Evolutionary conservation across 1,140 invertebrate genomes (phyloP), one percentile per base, ranked within the genome.

Genomic region (Philotrypesis tridentata): DNA sequence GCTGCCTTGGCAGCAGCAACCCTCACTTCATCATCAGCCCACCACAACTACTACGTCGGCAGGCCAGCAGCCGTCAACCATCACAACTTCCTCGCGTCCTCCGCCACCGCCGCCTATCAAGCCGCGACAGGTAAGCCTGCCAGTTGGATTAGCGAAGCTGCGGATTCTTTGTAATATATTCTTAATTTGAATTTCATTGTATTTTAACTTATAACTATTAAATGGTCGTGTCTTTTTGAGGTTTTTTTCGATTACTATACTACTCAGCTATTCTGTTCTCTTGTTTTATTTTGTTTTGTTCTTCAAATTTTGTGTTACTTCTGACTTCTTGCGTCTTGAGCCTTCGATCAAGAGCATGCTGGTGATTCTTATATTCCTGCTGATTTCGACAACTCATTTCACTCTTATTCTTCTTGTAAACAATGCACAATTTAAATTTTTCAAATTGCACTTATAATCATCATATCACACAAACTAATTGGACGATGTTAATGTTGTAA

Each of bases 31-130:
- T 91, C 90, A 89, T 89, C 92, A 88, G 85, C 87, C 88, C 85
- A 88, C 82, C 83, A 89, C 84, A 90, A 88, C 87, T 93, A 93
- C 87, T 93, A 93, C 87, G 92, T 91, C 89, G 92, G 93, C 87
- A 92, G 92, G 88, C 71, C 80, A 82, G 70, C 79, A 72, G 48
- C 79, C 48, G 91, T 93, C 94, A 27, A 5, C 48, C 55, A 79
- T 71, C 37, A 83, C 77, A 63, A 93, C 92, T 93, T 94, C 93
- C 92, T 94, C 93, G 92, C 94, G 93, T 92, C 92, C 91, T 86
- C 93, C 91, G 89, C 94, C 93, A 92, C 94, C 94, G 92, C 93
- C 92, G 85, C 94, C 92, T 90, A 94, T 93, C 94, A 95, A 94
- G 92, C 95, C 94, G 92, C 94, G 94, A 91, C 94, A 95, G 94